Evolutionary conservation across 2,797 vertebrate species (phyloP).

Genomic region (Pantherophis alleghaniensis): DNA sequence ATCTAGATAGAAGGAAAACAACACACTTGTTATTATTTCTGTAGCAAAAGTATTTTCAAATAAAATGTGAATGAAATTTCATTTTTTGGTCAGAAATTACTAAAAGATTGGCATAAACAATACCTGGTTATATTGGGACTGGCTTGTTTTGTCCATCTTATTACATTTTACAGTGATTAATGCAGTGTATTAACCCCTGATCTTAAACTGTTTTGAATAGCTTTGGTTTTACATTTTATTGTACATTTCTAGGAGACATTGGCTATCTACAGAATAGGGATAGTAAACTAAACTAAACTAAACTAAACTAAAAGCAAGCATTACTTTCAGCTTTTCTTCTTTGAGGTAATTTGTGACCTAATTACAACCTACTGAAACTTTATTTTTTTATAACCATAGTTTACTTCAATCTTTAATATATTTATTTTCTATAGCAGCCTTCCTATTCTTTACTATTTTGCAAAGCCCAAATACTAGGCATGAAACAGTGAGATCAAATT

Average conservation of each 20-base stretch:
- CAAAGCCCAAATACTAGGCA: background rate
- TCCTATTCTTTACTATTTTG: background rate
- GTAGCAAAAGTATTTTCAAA: background rate
- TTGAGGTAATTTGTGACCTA: background rate
- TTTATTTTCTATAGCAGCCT: background rate
- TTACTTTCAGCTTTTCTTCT: background rate
- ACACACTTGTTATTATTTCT: background rate
- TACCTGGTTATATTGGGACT: background rate
- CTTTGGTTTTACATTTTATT: background rate
- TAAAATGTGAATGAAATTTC: background rate
- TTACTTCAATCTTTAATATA: background rate
- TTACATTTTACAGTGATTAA: background rate
- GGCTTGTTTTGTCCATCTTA: background rate
- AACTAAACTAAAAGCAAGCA: background rate
- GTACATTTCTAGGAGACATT: background rate
- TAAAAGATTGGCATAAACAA: background rate
- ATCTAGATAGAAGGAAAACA: conserved; percentile 70
- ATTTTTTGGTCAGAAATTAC: background rate
- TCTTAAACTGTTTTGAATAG: background rate
- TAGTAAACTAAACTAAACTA: background rate
- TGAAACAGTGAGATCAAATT: background rate
- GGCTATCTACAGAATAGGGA: background rate
- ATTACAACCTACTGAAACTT: background rate
- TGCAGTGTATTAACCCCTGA: background rate
- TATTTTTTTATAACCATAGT: background rate